These are phyloP conservation scores for Nymphalis io DNA, from an alignment of 1,140 invertebrate genomes.

Conservation along the genomic window DNA sequence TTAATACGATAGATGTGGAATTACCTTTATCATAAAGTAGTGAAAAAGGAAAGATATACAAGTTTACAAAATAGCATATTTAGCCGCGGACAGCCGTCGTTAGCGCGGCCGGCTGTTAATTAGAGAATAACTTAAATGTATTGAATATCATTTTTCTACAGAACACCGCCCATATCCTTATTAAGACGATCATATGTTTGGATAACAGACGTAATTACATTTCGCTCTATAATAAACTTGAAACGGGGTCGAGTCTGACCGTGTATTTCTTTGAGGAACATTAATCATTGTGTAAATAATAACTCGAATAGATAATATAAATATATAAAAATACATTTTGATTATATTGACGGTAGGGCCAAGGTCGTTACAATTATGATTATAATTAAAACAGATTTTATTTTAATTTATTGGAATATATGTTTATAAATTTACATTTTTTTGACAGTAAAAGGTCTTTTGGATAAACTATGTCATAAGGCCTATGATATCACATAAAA, in stretches of 20 bases:
- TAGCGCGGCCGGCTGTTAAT: constrained; percentile 38
- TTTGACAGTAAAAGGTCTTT: no score
- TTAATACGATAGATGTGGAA: background rate
- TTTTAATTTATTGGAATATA: no score
- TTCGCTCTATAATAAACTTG: background rate
- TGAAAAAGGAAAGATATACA: constrained; percentile 33
- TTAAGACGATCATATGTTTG: background rate
- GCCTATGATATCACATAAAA: no score
- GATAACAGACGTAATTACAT: background rate
- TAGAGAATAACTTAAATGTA: constrained; percentile 47
- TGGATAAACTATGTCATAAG: no score
- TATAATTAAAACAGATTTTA: no score
- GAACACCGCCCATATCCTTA: background rate
- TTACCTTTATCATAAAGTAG: constrained; percentile 13
- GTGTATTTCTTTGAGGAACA: background rate
- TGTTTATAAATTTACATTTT: no score
- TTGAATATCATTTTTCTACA: constrained; percentile 33
- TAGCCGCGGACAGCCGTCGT: constrained; percentile 36
- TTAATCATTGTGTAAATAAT: no score
- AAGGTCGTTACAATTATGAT: no score
- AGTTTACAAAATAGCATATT: constrained; percentile 35
- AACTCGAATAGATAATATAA: no score
- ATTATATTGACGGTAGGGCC: no score
- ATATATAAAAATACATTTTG: no score
- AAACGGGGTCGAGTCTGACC: background rate